Base-by-base conservation (phyloP, 2,113 vertebrate genomes). In the Forbesichthys papilliferus region DNA sequence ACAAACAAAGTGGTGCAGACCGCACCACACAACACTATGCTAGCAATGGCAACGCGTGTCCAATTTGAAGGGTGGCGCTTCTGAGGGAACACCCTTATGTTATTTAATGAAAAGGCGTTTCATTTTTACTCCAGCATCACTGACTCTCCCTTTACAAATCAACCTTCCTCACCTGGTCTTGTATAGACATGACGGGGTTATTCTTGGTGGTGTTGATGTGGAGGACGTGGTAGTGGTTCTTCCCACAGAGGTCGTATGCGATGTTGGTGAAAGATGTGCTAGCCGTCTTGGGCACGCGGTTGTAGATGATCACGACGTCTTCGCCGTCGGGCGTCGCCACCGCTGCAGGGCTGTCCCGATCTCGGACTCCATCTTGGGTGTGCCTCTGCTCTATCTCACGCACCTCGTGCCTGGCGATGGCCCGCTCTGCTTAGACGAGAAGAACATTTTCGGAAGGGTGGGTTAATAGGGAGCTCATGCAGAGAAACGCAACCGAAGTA, bases 191-290 rank as follows among this genome's bases (percentile, higher is more conserved):
- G 84, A 99, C 97, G 0, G 98, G 98, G 86, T 99, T 99, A 87
- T 99, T 99, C 93, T 98, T 99, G 90, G 95, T 98, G 88, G 98
- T 99, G 89, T 99, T 99, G 89, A 99, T 99, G 90, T 99, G 98
- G 75, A 99, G 94, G 70, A 99, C 98, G 47, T 99, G 98, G 57
- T 95, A 99, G 76, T 91, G 97, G 87, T 99, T 99, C 90, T 94
- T 96, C 0, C 93, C 90, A 3, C 93, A 94, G 74, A 94, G 85
- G 88, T 94, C 93, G 48, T 94, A 94, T 80, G 93, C 93, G 84
- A 99, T 98, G 83, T 99, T 99, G 89, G 96, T 99, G 92, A 99
- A 99, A 51, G 98, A 99, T 14, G 98, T 99, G 93, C 97, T 99
- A 80, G 96, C 97, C 34, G 98, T 99, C 92, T 99, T 99, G 80